Base-by-base conservation (phyloP, 2,113 vertebrate genomes). In the Notiomystis cincta region DNA sequence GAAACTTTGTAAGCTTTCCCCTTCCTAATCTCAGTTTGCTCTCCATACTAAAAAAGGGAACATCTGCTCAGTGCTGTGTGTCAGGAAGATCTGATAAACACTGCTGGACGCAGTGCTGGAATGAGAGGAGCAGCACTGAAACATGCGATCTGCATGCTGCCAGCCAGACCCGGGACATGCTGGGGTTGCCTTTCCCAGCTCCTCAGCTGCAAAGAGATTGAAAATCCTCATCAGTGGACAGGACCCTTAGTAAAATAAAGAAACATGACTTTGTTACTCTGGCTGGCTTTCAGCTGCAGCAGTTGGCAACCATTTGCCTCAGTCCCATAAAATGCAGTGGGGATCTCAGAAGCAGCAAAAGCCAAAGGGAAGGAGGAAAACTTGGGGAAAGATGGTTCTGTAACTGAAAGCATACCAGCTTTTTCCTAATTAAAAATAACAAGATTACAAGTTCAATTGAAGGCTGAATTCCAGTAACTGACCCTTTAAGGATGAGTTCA, bases 381-480 rank as follows among this genome's bases (percentile, higher is more conserved):
- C 56, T 19, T 31, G 22, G 48, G 56, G 48, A 78, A 90, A 96
- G 83, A 95, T 5, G 60, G 35, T 45, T 96, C 78, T 65, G 35
- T 38, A 94, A 93, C 50, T 73, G 48, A 80, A 58, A 83, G 66
- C 42, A 76, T 64, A 94, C 20, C 28, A 84, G 71, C 44, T 31
- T 16, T 78, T 90, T 64, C 44, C 83, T 95, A 96, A 97, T 97
- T 96, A 96, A 97, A 95, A 96, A 95, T 81, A 97, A 97, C 92
- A 95, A 87, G 76, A 94, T 87, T 97, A 84, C 61, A 95, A 96
- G 97, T 97, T 98, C 96, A 97, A 12, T 19, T 82, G 62, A 94
- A 98, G 95, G 97, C 48, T 96, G 96, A 96, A 97, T 96, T 98
- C 95, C 95, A 97, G 79, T 79, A 95, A 95, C 64, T 94, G 96